phyloP scores from a whole-genome alignment of 2,888 invertebrate species.

The Tenthredo amoena region DNA sequence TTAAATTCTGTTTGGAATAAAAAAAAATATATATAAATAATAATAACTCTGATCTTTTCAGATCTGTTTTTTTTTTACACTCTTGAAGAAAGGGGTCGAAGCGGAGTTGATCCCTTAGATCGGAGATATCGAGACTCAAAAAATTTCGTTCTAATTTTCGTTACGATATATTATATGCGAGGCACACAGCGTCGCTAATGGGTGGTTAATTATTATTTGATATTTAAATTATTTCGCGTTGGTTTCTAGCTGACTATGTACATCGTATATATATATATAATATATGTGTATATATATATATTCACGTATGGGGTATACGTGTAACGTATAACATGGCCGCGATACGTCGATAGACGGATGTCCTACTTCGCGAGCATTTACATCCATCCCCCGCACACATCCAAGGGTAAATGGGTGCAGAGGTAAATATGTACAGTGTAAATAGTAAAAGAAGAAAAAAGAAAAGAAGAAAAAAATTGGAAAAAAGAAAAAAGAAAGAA shows the following conservation, averaged over 20 bases:
- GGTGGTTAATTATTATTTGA: constrained; percentile 69
- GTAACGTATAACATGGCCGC: background rate
- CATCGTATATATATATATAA: too few relatives aligned
- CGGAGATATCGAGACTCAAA: background rate
- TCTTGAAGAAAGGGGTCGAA: background rate
- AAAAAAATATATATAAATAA: background rate
- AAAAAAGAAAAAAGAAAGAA: background rate
- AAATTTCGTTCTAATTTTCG: constrained; percentile 19
- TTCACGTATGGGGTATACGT: too few relatives aligned
- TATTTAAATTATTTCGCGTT: constrained; percentile 63
- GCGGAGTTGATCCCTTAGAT: background rate
- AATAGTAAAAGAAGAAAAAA: background rate
- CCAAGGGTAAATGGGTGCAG: background rate
- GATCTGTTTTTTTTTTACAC: background rate
- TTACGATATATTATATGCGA: background rate
- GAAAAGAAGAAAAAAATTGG: background rate
- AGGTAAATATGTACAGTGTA: background rate
- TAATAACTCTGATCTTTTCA: background rate
- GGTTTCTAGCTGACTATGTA: too few relatives aligned
- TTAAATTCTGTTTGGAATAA: background rate
- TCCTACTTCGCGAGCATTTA: constrained; percentile 41
- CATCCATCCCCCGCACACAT: background rate
- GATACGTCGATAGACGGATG: constrained; percentile 45
- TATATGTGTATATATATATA: too few relatives aligned
- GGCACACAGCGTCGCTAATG: constrained; percentile 61